These are phyloP conservation scores for Cavia aperea DNA, from an alignment of 2,113 vertebrate species.

Conservation along the genomic window DNA sequence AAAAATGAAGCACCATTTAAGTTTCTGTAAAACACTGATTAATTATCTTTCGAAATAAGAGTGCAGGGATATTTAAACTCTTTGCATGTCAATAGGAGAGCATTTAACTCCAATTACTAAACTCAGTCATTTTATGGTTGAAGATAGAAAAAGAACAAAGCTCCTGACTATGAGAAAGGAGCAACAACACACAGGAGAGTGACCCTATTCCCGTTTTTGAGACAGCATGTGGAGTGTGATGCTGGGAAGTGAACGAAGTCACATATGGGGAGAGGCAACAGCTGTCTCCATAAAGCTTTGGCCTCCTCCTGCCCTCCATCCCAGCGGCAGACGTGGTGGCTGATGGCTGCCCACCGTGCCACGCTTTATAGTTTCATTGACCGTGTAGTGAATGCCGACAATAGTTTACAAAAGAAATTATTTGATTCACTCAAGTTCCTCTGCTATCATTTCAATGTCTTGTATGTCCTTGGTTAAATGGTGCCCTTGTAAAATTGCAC, in stretches of 20 bases:
- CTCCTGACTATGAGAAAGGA: conserved; percentile 18
- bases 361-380: conserved; percentile 67
- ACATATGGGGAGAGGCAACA: conserved; percentile 56
- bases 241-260: conserved; percentile 50
- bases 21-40: conserved; percentile 69
- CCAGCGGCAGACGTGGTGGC: conserved; percentile 51
- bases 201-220: conserved; percentile 54
- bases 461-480: conserved; percentile 72
- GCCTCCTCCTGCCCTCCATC: conserved; percentile 62
- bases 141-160: background rate
- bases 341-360: conserved; percentile 62
- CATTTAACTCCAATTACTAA: conserved; percentile 69
- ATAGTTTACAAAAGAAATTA: conserved; percentile 71
- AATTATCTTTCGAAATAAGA: conserved; percentile 68
- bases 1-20: conserved; percentile 71
- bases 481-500: conserved; percentile 72
- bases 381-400: conserved; percentile 64
- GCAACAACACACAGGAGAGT: conserved; percentile 49
- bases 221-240: conserved; percentile 30
- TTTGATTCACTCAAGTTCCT: conserved; percentile 64
- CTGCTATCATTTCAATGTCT: conserved; percentile 59
- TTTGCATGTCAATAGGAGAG: conserved; percentile 60
- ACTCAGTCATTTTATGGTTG: conserved; percentile 31
- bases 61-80: conserved; percentile 63
- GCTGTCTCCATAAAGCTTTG: conserved; percentile 64